A percentile compares a stretch with the other conserved stretches of the same genome.
These are phyloP conservation scores for Andrena dorsata DNA, from an alignment of 2,888 invertebrate genomes.

Conservation along the genomic window DNA sequence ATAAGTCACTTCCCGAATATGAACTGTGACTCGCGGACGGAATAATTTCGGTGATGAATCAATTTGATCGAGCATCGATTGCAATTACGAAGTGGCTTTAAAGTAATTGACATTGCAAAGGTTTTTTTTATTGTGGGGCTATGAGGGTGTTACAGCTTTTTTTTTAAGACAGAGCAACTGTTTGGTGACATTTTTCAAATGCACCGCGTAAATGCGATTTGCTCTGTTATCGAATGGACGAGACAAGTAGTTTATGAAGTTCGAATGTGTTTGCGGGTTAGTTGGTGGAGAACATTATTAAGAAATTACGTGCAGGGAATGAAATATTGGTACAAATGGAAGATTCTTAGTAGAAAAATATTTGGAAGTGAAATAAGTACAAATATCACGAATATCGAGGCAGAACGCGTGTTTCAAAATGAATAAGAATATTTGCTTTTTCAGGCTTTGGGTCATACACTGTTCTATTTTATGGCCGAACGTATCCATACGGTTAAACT, in stretches of 20 bases:
- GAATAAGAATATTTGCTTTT: not conserved
- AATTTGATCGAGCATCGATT: not conserved
- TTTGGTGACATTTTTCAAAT: not conserved
- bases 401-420: not conserved
- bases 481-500: not conserved
- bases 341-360: too few relatives aligned
- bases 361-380: too few relatives aligned
- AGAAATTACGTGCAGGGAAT: too few relatives aligned
- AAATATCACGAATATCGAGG: too few relatives aligned
- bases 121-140: too few relatives aligned
- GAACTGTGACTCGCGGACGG: not conserved
- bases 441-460: not conserved
- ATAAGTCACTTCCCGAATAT: conserved; percentile 14
- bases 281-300: too few relatives aligned
- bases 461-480: not conserved
- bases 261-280: too few relatives aligned
- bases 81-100: not conserved
- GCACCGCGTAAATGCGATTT: not conserved
- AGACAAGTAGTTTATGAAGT: too few relatives aligned
- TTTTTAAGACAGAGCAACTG: not conserved
- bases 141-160: not conserved
- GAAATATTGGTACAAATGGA: too few relatives aligned
- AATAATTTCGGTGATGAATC: not conserved
- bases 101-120: too few relatives aligned
- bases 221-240: too few relatives aligned